Evolutionary conservation across 30 jellyfish, hydroid and myxozoan species (phyloP).

Genomic region (Chironex yamaguchii): DNA sequence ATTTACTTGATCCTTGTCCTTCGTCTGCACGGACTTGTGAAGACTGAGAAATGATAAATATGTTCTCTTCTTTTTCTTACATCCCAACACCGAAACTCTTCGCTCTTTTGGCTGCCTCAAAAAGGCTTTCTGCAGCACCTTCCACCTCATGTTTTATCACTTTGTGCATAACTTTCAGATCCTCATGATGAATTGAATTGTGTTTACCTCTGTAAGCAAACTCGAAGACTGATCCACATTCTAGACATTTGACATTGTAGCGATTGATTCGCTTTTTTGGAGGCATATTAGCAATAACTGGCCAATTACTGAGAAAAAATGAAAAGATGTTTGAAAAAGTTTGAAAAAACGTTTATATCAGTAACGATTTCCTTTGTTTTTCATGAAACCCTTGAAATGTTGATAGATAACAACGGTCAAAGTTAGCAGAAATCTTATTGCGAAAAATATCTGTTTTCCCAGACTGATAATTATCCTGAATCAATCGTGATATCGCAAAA

Average conservation of each 20-base stretch:
- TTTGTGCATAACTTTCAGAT: conserved; percentile 2
- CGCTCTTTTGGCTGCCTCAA: conserved; percentile 8
- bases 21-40: conserved; percentile 1
- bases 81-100: conserved; percentile 4
- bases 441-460: too few relatives aligned
- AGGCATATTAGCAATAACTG: too few relatives aligned
- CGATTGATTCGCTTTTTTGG: conserved; percentile 13
- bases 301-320: too few relatives aligned
- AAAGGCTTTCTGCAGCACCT: conserved; percentile 6
- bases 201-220: conserved; percentile 2
- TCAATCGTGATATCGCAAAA: too few relatives aligned
- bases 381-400: too few relatives aligned
- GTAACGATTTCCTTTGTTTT: too few relatives aligned
- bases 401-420: too few relatives aligned
- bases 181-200: conserved; percentile 10
- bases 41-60: too few relatives aligned
- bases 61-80: neutral
- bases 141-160: neutral
- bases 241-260: conserved; percentile 12
- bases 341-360: too few relatives aligned
- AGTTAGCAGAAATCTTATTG: too few relatives aligned
- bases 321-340: too few relatives aligned
- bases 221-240: conserved; percentile 23
- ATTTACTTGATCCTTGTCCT: conserved; percentile 9
- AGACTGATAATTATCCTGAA: too few relatives aligned